Evolutionary conservation across 2,797 vertebrate genomes (phyloP), one percentile per base, ranked within the genome.

Genomic region (Tokudaia tokunoshimensis): DNA sequence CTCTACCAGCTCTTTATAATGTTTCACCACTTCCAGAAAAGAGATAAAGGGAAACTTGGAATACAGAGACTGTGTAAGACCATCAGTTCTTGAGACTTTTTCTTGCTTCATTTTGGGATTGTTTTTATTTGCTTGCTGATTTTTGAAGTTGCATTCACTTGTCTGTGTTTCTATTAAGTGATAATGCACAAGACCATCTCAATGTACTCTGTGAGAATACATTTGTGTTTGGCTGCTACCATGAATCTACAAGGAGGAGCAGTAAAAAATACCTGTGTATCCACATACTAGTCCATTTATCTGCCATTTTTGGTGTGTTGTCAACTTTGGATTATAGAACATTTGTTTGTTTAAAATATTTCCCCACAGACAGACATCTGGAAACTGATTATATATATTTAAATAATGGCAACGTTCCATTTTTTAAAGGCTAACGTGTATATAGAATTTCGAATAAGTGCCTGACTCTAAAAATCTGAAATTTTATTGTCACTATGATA

Each of bases 101-200:
- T 74, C 89, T 84, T 61, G 83, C 3, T 55, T 92, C 70, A 31
- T 55, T 75, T 75, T 24, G 31, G 37, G 3, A 41, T 63, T 44
- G 4, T 34, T 84, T 96, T 75, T 84, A 29, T 63, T 86, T 92
- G 11, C 74, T 90, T 92, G 17, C 65, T 96, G 95, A 84, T 75
- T 44, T 94, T 90, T 81, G 67, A 94, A 95, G 91, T 93, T 79
- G 47, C 1, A 29, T 87, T 87, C 63, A 55, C 37, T 89, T 70
- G 14, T 50, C 92, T 95, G 57, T 82, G 20, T 92, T 96, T 96
- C 59, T 85, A 22, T 79, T 85, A 96, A 85, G 82, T 89, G 84
- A 59, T 78, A 80, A 96, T 57, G 37, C 29, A 72, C 50, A 81
- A 63, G 65, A 90, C 37, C 37, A 82, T 70, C 26, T 67, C 76